These are phyloP conservation scores for Rhinichthys klamathensis DNA, from an alignment of 2,113 vertebrate genomes.

Conservation along the genomic window DNA sequence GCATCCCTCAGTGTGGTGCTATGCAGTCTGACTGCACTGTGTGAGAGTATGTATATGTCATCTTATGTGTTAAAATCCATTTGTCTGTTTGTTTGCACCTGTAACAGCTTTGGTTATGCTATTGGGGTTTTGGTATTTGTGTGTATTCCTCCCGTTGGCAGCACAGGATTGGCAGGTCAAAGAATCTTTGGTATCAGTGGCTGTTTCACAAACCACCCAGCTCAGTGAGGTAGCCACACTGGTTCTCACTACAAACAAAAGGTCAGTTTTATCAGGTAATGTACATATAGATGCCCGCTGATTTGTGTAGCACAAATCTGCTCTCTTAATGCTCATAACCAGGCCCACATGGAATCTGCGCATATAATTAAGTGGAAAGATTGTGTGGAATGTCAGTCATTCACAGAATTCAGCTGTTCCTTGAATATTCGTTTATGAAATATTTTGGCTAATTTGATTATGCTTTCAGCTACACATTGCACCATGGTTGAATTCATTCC, in stretches of 20 bases:
- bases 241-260: constrained; percentile 92
- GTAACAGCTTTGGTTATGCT: constrained; percentile 29
- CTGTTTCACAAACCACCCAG: constrained; percentile 95
- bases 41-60: constrained; percentile 53
- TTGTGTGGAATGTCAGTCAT: neutral
- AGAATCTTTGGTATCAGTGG: constrained; percentile 99
- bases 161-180: constrained; percentile 90
- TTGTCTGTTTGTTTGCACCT: constrained; percentile 18
- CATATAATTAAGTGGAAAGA: neutral
- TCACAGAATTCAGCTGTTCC: neutral
- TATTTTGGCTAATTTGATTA: neutral
- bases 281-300: constrained; percentile 68
- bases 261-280: constrained; percentile 71
- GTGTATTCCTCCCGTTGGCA: constrained; percentile 63
- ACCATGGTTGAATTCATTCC: neutral
- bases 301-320: constrained; percentile 70
- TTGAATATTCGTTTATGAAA: neutral
- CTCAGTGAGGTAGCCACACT: constrained; percentile 98
- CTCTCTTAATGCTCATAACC: constrained; percentile 63
- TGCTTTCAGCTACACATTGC: constrained; percentile 13
- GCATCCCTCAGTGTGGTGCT: constrained; percentile 70
- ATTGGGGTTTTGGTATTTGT: constrained; percentile 21
- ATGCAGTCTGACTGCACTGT: constrained; percentile 79
- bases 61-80: constrained; percentile 18
- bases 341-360: neutral